Percentiles rank a stretch among this genome's conserved stretches.
These are phyloP conservation scores for Amphiprion ocellaris DNA, from an alignment of 2,113 vertebrate species.

Conservation along the genomic window DNA sequence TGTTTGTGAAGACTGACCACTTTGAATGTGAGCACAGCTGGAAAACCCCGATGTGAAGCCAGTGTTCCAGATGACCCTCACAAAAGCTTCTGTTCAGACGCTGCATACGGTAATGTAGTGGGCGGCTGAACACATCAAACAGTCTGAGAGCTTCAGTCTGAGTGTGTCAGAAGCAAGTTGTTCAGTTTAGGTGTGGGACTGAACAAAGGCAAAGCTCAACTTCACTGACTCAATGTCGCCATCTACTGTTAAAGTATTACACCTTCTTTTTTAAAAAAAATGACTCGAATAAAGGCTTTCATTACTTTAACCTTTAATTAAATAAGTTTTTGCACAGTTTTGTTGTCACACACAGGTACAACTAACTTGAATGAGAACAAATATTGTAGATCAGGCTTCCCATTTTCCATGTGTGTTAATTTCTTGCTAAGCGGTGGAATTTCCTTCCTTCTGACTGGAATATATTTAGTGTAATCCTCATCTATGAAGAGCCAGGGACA, in stretches of 20 bases:
- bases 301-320: slow-evolving; percentile 5
- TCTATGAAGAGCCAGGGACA: not conserved
- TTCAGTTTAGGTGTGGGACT: not conserved
- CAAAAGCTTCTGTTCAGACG: slow-evolving; percentile 40
- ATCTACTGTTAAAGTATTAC: slow-evolving; percentile 12
- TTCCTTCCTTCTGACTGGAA: too few species aligned
- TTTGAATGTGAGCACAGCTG: not conserved
- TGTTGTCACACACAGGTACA: not conserved
- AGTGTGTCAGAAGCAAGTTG: not conserved
- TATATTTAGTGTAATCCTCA: too few species aligned
- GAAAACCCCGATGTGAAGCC: slow-evolving; percentile 27
- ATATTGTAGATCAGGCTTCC: too few species aligned
- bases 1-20: slow-evolving; percentile 31
- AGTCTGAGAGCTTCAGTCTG: not conserved
- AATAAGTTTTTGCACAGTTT: not conserved
- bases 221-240: not conserved
- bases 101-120: slow-evolving; percentile 11
- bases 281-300: not conserved
- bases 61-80: slow-evolving; percentile 5
- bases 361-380: not conserved
- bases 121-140: slow-evolving; percentile 20
- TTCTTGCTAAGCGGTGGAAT: too few species aligned
- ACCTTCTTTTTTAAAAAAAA: not conserved
- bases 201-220: not conserved
- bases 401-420: too few species aligned